Conservation (phyloP, 2,797 vertebrate genomes). For the Pantherophis vulpinus region DNA sequence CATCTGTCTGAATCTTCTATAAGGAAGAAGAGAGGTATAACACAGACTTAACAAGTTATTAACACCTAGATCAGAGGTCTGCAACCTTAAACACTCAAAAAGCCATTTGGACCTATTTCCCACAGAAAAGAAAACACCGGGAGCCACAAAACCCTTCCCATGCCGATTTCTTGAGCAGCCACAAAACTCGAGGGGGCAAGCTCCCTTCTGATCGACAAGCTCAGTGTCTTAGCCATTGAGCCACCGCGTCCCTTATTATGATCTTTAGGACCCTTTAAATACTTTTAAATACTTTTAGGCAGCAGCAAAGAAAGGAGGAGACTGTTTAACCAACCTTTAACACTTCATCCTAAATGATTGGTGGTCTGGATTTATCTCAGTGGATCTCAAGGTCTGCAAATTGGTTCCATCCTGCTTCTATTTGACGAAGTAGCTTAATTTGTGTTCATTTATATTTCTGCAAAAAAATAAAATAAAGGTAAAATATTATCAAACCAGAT, state of each 20-base stretch:
- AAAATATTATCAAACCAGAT: conserved; percentile 65
- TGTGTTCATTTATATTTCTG: conserved; percentile 59
- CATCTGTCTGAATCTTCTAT: too few species aligned
- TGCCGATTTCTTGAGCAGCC: too few species aligned
- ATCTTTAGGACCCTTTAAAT: neutral
- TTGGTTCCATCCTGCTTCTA: conserved; percentile 40
- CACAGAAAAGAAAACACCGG: too few species aligned
- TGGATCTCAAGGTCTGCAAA: neutral
- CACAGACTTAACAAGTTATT: too few species aligned
- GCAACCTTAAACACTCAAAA: too few species aligned
- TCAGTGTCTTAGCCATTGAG: too few species aligned
- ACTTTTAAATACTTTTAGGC: neutral
- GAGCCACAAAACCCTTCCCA: too few species aligned
- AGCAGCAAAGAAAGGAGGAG: neutral
- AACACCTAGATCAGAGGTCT: too few species aligned
- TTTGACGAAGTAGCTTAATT: conserved; percentile 59
- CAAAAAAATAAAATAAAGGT: conserved; percentile 65
- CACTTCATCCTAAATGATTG: neutral
- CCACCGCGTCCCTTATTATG: neutral
- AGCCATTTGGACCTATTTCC: too few species aligned
- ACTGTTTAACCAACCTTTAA: neutral
- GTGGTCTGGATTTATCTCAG: neutral
- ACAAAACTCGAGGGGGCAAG: too few species aligned
- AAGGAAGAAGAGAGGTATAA: too few species aligned
- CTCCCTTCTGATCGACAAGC: too few species aligned